phyloP scores from a whole-genome alignment of 2,797 vertebrate species.

The Psittacula derbiana region DNA sequence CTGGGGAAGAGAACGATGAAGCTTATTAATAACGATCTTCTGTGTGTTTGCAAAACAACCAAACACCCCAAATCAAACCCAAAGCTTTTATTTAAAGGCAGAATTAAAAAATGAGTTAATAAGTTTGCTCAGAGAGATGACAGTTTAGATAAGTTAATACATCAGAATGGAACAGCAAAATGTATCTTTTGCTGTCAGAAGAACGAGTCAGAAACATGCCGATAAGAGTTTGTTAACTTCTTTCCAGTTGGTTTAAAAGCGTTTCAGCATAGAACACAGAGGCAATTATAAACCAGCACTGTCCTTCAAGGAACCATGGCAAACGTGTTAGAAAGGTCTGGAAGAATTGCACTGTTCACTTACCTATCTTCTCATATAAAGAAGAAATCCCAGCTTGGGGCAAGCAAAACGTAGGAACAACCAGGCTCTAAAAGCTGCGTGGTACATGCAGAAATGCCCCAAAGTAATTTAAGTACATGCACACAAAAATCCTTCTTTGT shows the following conservation, averaged over 20 bases:
- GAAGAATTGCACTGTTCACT: conserved; percentile 40
- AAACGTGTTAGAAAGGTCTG: neutral
- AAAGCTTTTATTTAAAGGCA: conserved; percentile 77
- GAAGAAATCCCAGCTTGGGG: conserved; percentile 55
- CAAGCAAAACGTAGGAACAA: conserved; percentile 21
- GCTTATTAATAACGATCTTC: conserved; percentile 13
- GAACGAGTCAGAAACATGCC: conserved; percentile 72
- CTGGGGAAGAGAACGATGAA: neutral
- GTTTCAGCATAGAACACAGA: conserved; percentile 64
- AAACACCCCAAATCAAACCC: neutral
- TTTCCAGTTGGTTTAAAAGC: conserved; percentile 59
- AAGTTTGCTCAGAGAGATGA: conserved; percentile 70
- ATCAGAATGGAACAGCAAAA: conserved; percentile 60
- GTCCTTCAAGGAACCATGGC: conserved; percentile 39
- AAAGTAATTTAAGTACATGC: conserved; percentile 60
- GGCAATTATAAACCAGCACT: conserved; percentile 47
- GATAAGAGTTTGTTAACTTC: conserved; percentile 20
- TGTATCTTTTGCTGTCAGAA: conserved; percentile 58
- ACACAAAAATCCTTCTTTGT: conserved; percentile 28
- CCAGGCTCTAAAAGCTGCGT: conserved; percentile 31
- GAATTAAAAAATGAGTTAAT: conserved; percentile 73
- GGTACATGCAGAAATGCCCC: conserved; percentile 67
- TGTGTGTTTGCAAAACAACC: conserved; percentile 54
- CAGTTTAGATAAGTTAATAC: conserved; percentile 66
- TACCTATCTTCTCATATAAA: conserved; percentile 31